These are phyloP conservation scores for Mystacornis crossleyi DNA, from an alignment of 2,113 vertebrate species.

Conservation along the genomic window DNA sequence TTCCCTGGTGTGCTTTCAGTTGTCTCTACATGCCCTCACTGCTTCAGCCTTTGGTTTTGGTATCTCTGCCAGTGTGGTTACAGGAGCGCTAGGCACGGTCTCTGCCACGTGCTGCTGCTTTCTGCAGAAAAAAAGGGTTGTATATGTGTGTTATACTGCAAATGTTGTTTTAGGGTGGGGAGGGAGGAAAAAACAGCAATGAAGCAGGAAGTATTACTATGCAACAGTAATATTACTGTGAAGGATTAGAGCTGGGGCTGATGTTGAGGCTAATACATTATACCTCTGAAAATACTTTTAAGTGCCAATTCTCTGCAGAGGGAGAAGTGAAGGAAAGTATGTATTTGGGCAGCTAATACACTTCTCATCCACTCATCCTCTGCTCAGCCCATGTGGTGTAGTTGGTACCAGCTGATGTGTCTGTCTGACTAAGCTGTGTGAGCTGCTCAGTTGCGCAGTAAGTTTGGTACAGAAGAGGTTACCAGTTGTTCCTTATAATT, in stretches of 20 bases:
- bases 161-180: neutral
- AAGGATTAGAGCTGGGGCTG: neutral
- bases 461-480: neutral
- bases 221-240: neutral
- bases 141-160: neutral
- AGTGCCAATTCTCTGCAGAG: neutral
- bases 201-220: neutral
- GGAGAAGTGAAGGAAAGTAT: neutral
- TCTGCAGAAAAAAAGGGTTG: neutral
- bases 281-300: neutral
- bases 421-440: neutral
- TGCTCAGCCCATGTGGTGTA: neutral
- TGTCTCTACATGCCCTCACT: rapidly evolving
- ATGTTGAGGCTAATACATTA: neutral
- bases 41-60: neutral
- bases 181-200: rapidly evolving
- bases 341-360: neutral
- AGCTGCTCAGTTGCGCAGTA: neutral
- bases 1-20: neutral
- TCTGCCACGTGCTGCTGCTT: neutral
- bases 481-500: neutral
- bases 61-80: neutral
- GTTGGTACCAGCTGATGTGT: neutral
- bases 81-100: rapidly evolving
- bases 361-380: neutral